Evolutionary conservation across 2,888 invertebrate species (phyloP), one percentile per base, ranked within the genome.

Genomic region (Coenonympha glycerion): DNA sequence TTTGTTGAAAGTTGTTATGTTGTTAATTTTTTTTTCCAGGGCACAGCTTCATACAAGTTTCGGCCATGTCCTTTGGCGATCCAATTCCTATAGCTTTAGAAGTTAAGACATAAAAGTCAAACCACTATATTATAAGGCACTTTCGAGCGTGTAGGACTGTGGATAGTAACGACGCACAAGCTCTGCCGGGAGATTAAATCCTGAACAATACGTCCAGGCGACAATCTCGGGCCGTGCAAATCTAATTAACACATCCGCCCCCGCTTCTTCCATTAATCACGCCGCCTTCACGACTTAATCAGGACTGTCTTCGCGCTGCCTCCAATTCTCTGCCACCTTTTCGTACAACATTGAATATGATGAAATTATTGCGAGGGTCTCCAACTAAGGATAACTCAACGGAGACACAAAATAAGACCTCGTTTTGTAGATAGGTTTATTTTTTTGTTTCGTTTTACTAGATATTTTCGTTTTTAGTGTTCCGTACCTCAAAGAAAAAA

Each of bases 221-320:
- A 33, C 22, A 21, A 44, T 44, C 33, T 19, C 36, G 9, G 16
- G 33, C 48, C 52, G 58, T 56, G 56, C 39, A 52, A 56, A 57
- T 59, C 56, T 54, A 56, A 54, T 54, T 58, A 60, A 59, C 55
- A 56, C 59, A 52, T 60, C 53, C 53, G 52, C 47, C 53, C 53
- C 55, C 53, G 41, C 49, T 48, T 41, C 45, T 52, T 55, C 53
- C 55, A 60, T 60, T 59, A 57, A 60, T 60, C 60, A 58, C 52
- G 41, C 45, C 48, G 52, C 49, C 40, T 52, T 47, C 54, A 54
- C 47, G 52, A 54, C 54, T 54, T 55, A 60, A 60, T 60, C 57
- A 60, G 51, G 46, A 6, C 49, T 33, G 50, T 44, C 39, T 51
- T 44, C 36, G 45, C 36, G 40, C 52, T 18, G 21, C 34, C 11